A percentile compares a stretch with the other conserved stretches of the same genome.
Evolutionary conservation across 2,888 invertebrate genomes (phyloP).

Genomic region (Lingula anatina): DNA sequence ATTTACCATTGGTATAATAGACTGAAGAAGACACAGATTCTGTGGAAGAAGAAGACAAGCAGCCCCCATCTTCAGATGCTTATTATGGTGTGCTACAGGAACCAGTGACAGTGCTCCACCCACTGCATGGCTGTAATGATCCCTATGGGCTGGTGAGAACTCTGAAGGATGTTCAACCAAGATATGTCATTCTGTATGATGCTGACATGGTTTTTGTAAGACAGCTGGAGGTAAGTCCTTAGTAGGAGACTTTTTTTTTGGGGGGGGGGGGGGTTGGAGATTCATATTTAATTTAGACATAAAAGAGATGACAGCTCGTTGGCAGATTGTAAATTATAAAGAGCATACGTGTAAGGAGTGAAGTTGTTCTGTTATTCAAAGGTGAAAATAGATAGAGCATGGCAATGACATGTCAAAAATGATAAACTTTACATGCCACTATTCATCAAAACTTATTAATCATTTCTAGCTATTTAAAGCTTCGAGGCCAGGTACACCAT

Average conservation of each 20-base stretch:
- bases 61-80: conserved; percentile 24
- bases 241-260: no score
- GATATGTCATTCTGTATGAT: conserved; percentile 85
- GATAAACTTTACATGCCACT: no score
- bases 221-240: conserved; percentile 80
- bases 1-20: background rate
- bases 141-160: conserved; percentile 68
- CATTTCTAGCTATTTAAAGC: conserved; percentile 61
- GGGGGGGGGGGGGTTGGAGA: no score
- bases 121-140: conserved; percentile 44
- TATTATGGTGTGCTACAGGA: conserved; percentile 34
- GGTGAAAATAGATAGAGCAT: no score
- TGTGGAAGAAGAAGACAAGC: conserved; percentile 3
- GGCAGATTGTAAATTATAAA: no score
- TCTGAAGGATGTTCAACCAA: conserved; percentile 65
- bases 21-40: background rate
- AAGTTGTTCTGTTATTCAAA: no score
- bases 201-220: conserved; percentile 80
- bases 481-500: conserved; percentile 31
- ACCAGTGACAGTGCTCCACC: conserved; percentile 47
- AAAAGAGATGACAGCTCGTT: no score
- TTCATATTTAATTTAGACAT: no score
- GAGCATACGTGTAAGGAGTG: no score
- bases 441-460: no score
- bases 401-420: no score